phyloP scores from a whole-genome alignment of 2,797 vertebrate species.

The Sus cebifrons region DNA sequence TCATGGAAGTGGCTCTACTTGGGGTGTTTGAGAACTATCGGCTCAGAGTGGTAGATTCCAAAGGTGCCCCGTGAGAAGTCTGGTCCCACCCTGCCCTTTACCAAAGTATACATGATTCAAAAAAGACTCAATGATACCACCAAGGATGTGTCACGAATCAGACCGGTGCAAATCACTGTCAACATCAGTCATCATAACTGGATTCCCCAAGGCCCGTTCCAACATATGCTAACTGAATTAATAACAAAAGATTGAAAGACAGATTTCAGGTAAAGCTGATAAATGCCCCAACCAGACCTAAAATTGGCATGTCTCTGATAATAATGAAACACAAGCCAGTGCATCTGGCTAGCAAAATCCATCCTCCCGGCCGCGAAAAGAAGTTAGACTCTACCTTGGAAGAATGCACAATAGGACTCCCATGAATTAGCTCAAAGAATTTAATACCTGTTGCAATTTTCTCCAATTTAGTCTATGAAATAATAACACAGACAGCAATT shows the following conservation, averaged over 20 bases:
- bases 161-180: background rate
- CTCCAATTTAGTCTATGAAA: constrained; percentile 90
- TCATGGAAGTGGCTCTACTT: rapidly evolving
- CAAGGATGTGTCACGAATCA: background rate
- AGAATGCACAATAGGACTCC: constrained; percentile 88
- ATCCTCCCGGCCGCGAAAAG: constrained; percentile 76
- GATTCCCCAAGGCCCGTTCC: constrained; percentile 37
- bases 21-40: background rate
- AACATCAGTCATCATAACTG: background rate
- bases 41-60: background rate
- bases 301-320: constrained; percentile 79
- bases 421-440: constrained; percentile 89
- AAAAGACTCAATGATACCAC: background rate
- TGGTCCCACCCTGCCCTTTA: background rate
- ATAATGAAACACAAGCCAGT: constrained; percentile 80
- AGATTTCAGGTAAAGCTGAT: constrained; percentile 78
- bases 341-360: constrained; percentile 66
- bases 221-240: constrained; percentile 46
- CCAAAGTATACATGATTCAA: background rate
- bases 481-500: constrained; percentile 91
- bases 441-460: constrained; percentile 91
- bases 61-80: background rate
- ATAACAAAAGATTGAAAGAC: constrained; percentile 50
- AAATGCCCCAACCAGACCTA: constrained; percentile 69
- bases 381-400: constrained; percentile 79